Percentiles rank a stretch among this genome's conserved stretches.
These are phyloP conservation scores for Caranx melampygus DNA, from an alignment of 2,113 vertebrate species.

Conservation along the genomic window DNA sequence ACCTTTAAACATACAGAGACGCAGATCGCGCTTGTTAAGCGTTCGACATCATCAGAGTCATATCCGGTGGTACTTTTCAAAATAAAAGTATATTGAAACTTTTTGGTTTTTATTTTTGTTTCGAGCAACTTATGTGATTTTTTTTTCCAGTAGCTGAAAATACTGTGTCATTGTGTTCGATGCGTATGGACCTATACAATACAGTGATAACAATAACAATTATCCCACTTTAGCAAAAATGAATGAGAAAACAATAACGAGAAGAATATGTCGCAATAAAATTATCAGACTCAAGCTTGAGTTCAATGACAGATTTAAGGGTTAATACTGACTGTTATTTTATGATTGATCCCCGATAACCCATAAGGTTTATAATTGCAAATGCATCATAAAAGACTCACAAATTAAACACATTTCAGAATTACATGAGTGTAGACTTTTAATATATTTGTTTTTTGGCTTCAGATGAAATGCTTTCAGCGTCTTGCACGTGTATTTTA, in stretches of 20 bases:
- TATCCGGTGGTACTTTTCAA: constrained; percentile 23
- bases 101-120: background rate
- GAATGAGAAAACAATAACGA: too few relatives aligned
- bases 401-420: background rate
- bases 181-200: too few relatives aligned
- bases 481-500: background rate
- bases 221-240: too few relatives aligned
- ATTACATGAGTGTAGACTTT: background rate
- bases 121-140: background rate
- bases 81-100: constrained; percentile 40
- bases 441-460: background rate
- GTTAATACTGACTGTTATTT: background rate
- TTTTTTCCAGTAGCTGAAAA: background rate
- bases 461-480: background rate
- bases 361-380: background rate
- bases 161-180: background rate
- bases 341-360: background rate
- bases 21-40: background rate
- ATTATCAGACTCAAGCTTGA: background rate
- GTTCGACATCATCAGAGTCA: fast-evolving
- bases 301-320: background rate
- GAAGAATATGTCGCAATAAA: too few relatives aligned
- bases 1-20: constrained; percentile 48
- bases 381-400: background rate
- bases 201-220: too few relatives aligned